Conservation (phyloP, 2,113 vertebrate species). For the Amphiprion percula region DNA sequence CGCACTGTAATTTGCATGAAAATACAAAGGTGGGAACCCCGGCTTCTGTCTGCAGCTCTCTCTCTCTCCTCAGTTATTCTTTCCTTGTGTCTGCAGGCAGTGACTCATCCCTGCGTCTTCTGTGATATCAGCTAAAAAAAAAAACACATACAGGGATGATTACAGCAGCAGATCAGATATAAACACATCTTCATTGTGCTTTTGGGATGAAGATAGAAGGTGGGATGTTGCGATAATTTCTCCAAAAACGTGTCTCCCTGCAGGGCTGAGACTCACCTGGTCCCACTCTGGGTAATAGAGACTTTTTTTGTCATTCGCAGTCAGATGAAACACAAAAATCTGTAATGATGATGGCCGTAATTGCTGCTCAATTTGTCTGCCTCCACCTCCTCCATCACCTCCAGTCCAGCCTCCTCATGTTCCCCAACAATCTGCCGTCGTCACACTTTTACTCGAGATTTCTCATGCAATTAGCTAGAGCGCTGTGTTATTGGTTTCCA, state of each 20-base stretch:
- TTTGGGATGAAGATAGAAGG: slow-evolving; percentile 10
- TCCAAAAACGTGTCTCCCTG: not conserved
- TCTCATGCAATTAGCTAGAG: slow-evolving; percentile 65
- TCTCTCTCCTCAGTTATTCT: not conserved
- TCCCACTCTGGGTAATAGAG: slow-evolving; percentile 32
- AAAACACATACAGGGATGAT: slow-evolving; percentile 9
- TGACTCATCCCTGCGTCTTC: slow-evolving; percentile 56
- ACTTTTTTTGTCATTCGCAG: slow-evolving; percentile 59
- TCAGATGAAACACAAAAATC: slow-evolving; percentile 68
- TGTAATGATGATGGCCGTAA: slow-evolving; percentile 78
- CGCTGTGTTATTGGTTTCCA: slow-evolving; percentile 70
- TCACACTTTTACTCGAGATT: slow-evolving; percentile 51
- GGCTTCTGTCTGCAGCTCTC: slow-evolving; percentile 29
- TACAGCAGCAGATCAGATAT: slow-evolving; percentile 23
- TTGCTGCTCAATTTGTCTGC: slow-evolving; percentile 77
- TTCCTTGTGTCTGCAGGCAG: slow-evolving; percentile 32
- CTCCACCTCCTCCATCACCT: slow-evolving; percentile 52
- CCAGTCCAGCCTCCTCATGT: not conserved
- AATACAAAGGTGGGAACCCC: slow-evolving; percentile 39
- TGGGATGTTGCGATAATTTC: not conserved
- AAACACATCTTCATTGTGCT: slow-evolving; percentile 24
- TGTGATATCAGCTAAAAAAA: slow-evolving; percentile 19
- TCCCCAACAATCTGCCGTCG: slow-evolving; percentile 44
- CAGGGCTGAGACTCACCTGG: slow-evolving; percentile 25
- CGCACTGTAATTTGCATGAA: slow-evolving; percentile 25